Evolutionary conservation across 2,888 invertebrate species (phyloP), one percentile per base, ranked within the genome.

Genomic region (Hydrotaea diabolus): DNA sequence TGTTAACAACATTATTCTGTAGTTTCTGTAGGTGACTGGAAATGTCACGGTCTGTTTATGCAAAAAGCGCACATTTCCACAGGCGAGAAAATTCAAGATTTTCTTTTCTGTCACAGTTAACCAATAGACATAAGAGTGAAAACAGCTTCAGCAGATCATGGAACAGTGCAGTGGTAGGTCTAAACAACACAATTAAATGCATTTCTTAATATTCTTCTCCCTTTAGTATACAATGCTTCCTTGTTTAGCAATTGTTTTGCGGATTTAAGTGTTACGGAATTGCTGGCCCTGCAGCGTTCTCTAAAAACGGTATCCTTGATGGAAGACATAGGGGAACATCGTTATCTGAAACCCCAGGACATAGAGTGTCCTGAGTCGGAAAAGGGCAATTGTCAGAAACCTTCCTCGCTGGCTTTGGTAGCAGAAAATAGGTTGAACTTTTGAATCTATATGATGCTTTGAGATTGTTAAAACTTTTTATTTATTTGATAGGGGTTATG

Each of bases 251-350:
- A 87, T 39, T 90, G 89, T 83, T 87, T 97, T 43, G 95, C 95
- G 89, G 95, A 96, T 89, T 90, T 97, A 73, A 95, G 96, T 2
- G 88, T 97, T 82, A 94, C 95, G 2, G 95, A 95, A 87, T 92
- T 97, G 31, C 91, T 97, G n/a, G 93, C 94, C 82, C 92, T 97
- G 1, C 93, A 90, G 77, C 89, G 89, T 78, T 92, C 92, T 1
- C 82, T 92, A 69, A 84, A 90, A 23, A 78, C 87, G 11, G 87
- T 92, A 71, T 69, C 86, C 2, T 80, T 76, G 11, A 76, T 36
- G 80, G 75, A 81, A 17, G 31, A 73, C 69, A 21, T 36, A 9
- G 72, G 62, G 53, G 53, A 82, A 76, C 55, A 71, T 23, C 69
- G 23, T 26, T 71, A 64, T 66, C 31, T 53, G 1, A 53, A 74